Base-by-base conservation (phyloP, 2,113 vertebrate species). In the Ranitomeya variabilis region DNA sequence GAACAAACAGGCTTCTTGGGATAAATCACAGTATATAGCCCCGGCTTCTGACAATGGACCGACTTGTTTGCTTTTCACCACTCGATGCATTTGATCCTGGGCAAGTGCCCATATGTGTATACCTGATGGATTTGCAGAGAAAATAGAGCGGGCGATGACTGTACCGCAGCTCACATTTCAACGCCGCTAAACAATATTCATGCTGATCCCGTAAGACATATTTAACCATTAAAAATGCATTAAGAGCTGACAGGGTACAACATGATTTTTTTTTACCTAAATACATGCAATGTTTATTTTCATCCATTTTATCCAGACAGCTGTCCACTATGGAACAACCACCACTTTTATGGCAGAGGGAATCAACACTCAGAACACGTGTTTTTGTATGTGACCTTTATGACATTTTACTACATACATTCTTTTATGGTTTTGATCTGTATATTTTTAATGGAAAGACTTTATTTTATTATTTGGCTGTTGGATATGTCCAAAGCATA, bases 61-160 rank as follows among this genome's bases (percentile, higher is more conserved):
- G 76, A 80, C 76, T 45, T 52, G 37, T 87, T 67, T 64, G 26
- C 6, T 62, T 86, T 80, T 79, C 85, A 87, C 76, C n/a, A n/a
- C 76, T 67, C 64, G 18, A 67, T 79, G 55, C 59, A 64, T 64
- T 67, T 69, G n/a, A 87, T 67, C 60, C 76, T 79, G 57, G 74
- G 71, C 76, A 79, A 87, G 76, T 80, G 85, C 85, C 85, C 76
- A 54, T 87, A 66, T 80, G 60, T 52, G 76, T 80, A 23, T 66
- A 67, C 76, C 57, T 79, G 74, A 54, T 51, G 31, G 85, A 86
- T 77, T 76, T 86, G 52, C 11, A 37, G 31, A 76, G 84, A 76
- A 77, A 74, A 74, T 64, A 78, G 74, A 86, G 31, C 55, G 37
- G 26, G 73, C 51, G 74, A 78, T 86, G 74, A 86, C 60, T 66